A percentile compares a stretch with the other conserved stretches of the same genome.
These are phyloP conservation scores for Numida meleagris DNA, from an alignment of 2,113 vertebrate genomes.

Conservation along the genomic window DNA sequence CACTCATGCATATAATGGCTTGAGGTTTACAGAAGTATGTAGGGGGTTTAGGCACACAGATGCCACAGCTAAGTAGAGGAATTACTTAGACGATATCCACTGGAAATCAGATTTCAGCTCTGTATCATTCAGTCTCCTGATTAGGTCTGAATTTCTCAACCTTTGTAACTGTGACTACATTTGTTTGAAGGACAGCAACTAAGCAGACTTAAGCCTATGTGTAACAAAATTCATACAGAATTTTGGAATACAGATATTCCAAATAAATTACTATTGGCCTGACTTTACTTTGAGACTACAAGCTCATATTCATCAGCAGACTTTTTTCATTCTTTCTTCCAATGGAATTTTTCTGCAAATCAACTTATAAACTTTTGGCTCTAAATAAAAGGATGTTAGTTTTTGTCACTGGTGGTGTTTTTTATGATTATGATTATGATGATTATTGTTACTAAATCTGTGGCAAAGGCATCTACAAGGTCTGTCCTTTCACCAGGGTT, in stretches of 20 bases:
- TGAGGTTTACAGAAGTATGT: not conserved
- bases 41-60: not conserved
- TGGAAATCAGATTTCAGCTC: not conserved
- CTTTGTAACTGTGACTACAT: not conserved
- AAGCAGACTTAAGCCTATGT: not conserved
- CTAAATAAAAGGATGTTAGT: constrained; percentile 45
- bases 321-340: constrained; percentile 58
- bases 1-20: rapidly evolving
- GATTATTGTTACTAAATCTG: not conserved
- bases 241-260: too few species aligned
- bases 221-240: constrained; percentile 17
- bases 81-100: not conserved
- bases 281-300: constrained; percentile 53
- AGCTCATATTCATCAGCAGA: constrained; percentile 55
- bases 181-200: constrained; percentile 30
- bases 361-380: constrained; percentile 58
- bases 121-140: not conserved
- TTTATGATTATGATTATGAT: not conserved
- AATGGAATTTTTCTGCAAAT: constrained; percentile 69
- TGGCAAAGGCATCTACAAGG: constrained; percentile 20
- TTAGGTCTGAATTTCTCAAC: not conserved
- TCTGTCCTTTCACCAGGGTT: constrained; percentile 30
- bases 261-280: constrained; percentile 44
- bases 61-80: not conserved
- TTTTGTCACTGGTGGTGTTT: not conserved